Base-by-base conservation (phyloP, 2,797 vertebrate genomes). In the Neosilurus hyrtlii region DNA sequence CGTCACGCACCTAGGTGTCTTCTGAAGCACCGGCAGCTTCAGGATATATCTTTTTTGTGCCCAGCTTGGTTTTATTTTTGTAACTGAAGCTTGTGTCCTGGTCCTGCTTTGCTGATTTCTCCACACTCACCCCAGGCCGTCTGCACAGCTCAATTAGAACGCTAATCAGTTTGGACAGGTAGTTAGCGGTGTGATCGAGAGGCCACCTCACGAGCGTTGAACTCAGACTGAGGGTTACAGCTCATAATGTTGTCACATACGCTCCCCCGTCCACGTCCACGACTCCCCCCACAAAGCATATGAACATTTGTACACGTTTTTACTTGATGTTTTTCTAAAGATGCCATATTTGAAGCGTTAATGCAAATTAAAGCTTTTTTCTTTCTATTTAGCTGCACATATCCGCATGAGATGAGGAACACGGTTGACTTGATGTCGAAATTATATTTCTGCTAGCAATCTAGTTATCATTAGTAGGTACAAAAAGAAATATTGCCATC, bases 81-180 rank as follows among this genome's bases (percentile, higher is more conserved):
- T 74, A 57, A 51, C 63, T 54, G 15, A 80, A 52, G 77, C 79
- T 49, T 80, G 37, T 35, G 30, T 83, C 74, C 66, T 15, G 79
- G 54, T 51, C 26, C 74, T 68, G 52, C 8, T 82, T 79, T 74
- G 26, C 61, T 37, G 68, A 52, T 54, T 74, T 62, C 74, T 83
- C 26, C 10, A 57, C 56, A 77, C 66, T 82, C 76, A 80, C 63
- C 43, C 54, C 9, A 43, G 73, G 65, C 80, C n/a, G 74, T 86
- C 79, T 82, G 76, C 67, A 83, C 81, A 67, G 83, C 82, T 86
- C 87, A 86, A 86, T 88, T 88, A 86, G 71, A 80, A 78, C 82
- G 24, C 83, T 88, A 87, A 88, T 86, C 86, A 85, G 86, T 83
- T 82, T 81, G 82, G 87, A 86, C 87, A 86, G 82, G 83, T 82